Evolutionary conservation across 1,140 invertebrate species (phyloP), one percentile per base, ranked within the genome.

Genomic region (Heliothis virescens): DNA sequence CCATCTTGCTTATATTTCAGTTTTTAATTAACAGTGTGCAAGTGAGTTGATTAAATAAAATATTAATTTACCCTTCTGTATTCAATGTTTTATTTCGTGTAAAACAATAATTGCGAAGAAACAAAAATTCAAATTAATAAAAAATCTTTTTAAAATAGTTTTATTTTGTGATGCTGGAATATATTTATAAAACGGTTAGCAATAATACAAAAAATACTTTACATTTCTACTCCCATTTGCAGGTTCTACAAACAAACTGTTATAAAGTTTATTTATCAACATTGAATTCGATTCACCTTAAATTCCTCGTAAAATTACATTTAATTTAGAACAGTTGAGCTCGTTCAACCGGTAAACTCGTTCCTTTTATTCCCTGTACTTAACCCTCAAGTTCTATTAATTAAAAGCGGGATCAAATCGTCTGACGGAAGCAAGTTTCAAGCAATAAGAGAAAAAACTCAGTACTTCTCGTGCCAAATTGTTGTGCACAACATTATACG

Each of bases 381-480:
- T 65, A 65, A 65, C 41, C 62, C 62, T 65, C 62, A 47, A 48
- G 41, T 48, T 1, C 62, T 47, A 65, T 65, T 65, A 65, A 65
- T 65, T 65, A 65, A 65, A 65, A 65, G 47, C 34, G 34, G 62
- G 41, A 65, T 65, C 62, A 47, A 65, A 65, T 48, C 34, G 41
- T 65, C 34, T 34, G 1, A 48, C 34, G 16, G 16, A 18, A 34
- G 41, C 41, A 65, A 65, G 47, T 65, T 41, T 10, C 41, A 63
- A 63, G 41, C n/a, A 63, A 41, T 63, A 48, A 18, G 41, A 71
- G 47, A 21, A 55, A 21, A 18, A 65, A 53, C 50, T 60, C 21
- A 34, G 73, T 77, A 65, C 41, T 79, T 73, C 55, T 48, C 52
- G 57, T 69, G 52, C 67, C 67, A 78, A 81, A 34, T 78, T 52